These are phyloP conservation scores for Syritta pipiens DNA, from an alignment of 2,888 invertebrate species.

Conservation along the genomic window DNA sequence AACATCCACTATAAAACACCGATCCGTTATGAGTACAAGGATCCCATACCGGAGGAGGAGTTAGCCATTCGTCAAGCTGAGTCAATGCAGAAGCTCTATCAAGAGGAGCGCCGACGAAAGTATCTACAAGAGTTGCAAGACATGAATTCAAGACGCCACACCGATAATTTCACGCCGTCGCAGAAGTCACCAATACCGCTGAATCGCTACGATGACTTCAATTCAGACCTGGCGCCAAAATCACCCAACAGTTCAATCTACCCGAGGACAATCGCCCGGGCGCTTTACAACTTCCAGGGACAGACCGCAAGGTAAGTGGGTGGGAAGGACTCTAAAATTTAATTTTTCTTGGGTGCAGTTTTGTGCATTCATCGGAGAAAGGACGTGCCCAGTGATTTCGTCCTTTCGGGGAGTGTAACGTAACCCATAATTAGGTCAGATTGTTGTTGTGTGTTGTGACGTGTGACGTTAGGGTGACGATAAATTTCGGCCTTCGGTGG, in stretches of 20 bases:
- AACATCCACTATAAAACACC: conserved; percentile 96
- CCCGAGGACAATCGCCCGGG: conserved; percentile 89
- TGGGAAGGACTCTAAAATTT: neutral
- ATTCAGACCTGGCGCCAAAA: conserved; percentile 83
- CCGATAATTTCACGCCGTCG: conserved; percentile 95
- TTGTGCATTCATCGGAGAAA: too few relatives aligned
- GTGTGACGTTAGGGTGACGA: too few relatives aligned
- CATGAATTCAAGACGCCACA: conserved; percentile 95
- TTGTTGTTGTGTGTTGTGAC: too few relatives aligned
- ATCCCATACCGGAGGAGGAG: conserved; percentile 92
- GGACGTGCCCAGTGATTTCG: too few relatives aligned
- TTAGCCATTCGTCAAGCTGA: conserved; percentile 92
- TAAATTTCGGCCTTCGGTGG: too few relatives aligned
- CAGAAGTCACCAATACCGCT: conserved; percentile 95
- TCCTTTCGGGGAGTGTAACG: too few relatives aligned
- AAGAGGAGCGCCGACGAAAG: conserved; percentile 93
- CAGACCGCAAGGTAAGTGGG: conserved; percentile 83
- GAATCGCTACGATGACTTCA: conserved; percentile 95
- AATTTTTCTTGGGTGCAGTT: too few relatives aligned
- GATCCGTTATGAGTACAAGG: conserved; percentile 92
- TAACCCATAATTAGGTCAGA: too few relatives aligned
- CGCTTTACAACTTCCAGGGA: conserved; percentile 94
- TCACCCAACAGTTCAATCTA: conserved; percentile 72
- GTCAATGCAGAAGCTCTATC: conserved; percentile 93
- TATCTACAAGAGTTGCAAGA: conserved; percentile 96